These are phyloP conservation scores for Choloepus hoffmanni DNA, from an alignment of 2,113 vertebrate species.

Conservation along the genomic window DNA sequence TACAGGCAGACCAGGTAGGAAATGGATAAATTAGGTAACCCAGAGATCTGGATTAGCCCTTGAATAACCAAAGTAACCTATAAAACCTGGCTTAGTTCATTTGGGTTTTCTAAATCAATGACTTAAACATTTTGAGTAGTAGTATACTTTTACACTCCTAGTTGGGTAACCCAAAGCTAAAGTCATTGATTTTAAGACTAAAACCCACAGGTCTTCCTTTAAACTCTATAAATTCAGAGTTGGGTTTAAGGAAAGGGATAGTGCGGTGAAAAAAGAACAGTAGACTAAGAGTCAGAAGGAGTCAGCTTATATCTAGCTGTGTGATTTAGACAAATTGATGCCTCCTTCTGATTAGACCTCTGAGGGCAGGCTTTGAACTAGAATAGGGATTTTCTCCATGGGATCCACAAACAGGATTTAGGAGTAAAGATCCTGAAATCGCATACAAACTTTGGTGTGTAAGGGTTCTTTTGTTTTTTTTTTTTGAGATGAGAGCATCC, in stretches of 20 bases:
- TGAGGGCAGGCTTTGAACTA: not conserved
- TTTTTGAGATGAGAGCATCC: not conserved
- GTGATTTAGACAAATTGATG: too few species aligned
- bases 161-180: not conserved
- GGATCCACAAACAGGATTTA: not conserved
- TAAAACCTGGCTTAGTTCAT: slow-evolving; percentile 4
- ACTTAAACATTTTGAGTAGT: slow-evolving; percentile 26
- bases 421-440: not conserved
- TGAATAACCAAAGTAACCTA: not conserved
- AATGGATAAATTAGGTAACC: slow-evolving; percentile 15
- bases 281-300: not conserved
- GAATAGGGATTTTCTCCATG: not conserved
- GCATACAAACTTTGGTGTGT: not conserved
- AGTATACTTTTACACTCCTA: not conserved
- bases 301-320: not conserved
- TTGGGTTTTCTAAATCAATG: slow-evolving; percentile 33
- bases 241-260: slow-evolving; percentile 36
- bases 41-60: not conserved
- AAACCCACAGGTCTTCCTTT: not conserved
- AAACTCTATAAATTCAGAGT: slow-evolving; percentile 29
- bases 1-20: not conserved
- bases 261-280: not conserved
- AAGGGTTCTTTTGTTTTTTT: not conserved
- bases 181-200: slow-evolving; percentile 27
- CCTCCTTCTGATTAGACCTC: too few species aligned